A percentile compares a stretch with the other conserved stretches of the same genome.
phyloP scores from a whole-genome alignment of 2,797 vertebrate species.

The Microchirus variegatus region DNA sequence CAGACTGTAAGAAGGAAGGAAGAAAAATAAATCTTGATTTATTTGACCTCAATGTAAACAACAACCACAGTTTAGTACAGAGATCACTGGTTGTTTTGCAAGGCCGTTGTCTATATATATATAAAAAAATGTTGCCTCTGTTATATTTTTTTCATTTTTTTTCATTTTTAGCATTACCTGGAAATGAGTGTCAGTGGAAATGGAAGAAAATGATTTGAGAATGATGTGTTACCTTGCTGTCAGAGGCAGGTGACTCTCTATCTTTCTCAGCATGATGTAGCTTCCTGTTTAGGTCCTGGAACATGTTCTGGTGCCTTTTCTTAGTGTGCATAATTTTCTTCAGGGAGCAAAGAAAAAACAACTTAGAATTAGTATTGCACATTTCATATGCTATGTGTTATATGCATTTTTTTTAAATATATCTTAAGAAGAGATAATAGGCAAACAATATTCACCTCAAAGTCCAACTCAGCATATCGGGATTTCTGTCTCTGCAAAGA shows the following conservation, averaged over 20 bases:
- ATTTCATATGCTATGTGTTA: background rate
- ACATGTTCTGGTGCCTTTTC: slow-evolving; percentile 99
- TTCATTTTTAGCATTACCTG: slow-evolving; percentile 19
- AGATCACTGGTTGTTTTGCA: slow-evolving; percentile 35
- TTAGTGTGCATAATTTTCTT: slow-evolving; percentile 99
- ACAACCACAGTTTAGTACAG: slow-evolving; percentile 51
- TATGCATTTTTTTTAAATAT: background rate
- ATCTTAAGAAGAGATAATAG: slow-evolving; percentile 1
- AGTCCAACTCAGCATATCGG: slow-evolving; percentile 97
- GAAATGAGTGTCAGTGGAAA: slow-evolving; percentile 37
- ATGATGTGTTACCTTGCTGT: slow-evolving; percentile 89
- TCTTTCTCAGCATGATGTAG: slow-evolving; percentile 95
- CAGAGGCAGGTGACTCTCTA: slow-evolving; percentile 91
- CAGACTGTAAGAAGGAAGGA: slow-evolving; percentile 81
- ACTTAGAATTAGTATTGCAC: background rate
- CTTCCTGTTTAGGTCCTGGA: slow-evolving; percentile 98
- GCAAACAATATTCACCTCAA: slow-evolving; percentile 87
- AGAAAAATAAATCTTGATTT: slow-evolving; percentile 73
- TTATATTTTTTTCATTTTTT: background rate
- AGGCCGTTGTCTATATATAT: slow-evolving; percentile 26
- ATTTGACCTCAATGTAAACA: slow-evolving; percentile 54
- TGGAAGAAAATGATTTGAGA: slow-evolving; percentile 9
- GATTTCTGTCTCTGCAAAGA: slow-evolving; percentile 93
- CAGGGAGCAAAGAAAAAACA: slow-evolving; percentile 21
- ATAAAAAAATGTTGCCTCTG: slow-evolving; percentile 38